Evolutionary conservation across 2,888 invertebrate genomes (phyloP).

Genomic region (Stenichneumon culpator): DNA sequence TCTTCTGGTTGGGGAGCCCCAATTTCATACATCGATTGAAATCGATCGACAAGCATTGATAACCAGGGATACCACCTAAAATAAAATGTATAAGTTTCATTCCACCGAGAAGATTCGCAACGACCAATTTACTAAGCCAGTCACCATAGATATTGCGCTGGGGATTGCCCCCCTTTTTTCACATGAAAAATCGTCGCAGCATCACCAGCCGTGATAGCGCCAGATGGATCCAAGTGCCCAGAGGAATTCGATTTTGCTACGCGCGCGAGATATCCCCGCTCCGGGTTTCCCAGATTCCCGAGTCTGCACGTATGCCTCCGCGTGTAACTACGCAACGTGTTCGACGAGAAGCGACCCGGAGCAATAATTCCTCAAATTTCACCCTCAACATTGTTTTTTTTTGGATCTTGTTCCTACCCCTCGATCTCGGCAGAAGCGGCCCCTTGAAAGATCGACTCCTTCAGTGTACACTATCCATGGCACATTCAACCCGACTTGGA

Average conservation of each 20-base stretch:
- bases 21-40: neutral
- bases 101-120: neutral
- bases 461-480: constrained; percentile 27
- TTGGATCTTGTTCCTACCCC: neutral
- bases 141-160: constrained; percentile 24
- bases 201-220: constrained; percentile 46
- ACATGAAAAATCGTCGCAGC: constrained; percentile 58
- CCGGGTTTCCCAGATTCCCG: constrained; percentile 1
- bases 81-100: neutral
- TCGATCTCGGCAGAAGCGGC: constrained; percentile 1
- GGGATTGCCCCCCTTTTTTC: neutral
- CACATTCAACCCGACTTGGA: constrained; percentile 33
- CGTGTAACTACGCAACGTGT: constrained; percentile 29
- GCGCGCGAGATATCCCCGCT: constrained; percentile 29
- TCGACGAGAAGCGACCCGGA: constrained; percentile 4
- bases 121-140: constrained; percentile 52
- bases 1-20: neutral
- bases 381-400: constrained; percentile 52
- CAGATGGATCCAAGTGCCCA: constrained; percentile 62
- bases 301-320: constrained; percentile 41
- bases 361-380: constrained; percentile 59
- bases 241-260: constrained; percentile 61
- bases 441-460: constrained; percentile 38
- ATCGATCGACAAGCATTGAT: neutral
- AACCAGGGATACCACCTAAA: neutral